phyloP scores from a whole-genome alignment of 2,888 invertebrate genomes.

The Digitonthophagus gazella region DNA sequence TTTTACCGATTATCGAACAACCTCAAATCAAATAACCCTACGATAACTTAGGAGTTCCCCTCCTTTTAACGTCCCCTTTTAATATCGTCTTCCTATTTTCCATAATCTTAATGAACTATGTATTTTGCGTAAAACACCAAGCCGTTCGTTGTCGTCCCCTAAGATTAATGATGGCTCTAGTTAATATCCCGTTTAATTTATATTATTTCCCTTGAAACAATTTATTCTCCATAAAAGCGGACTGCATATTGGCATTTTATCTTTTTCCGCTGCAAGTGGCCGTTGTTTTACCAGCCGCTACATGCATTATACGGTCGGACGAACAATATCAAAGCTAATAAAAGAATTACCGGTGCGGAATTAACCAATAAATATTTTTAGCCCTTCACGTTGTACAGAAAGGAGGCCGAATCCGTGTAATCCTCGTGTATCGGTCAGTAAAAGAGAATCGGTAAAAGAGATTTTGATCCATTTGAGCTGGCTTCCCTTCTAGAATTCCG shows the following conservation, averaged over 20 bases:
- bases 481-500: neutral
- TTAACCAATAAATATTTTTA: neutral
- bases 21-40: too few species aligned
- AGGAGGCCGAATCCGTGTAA: neutral
- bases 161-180: too few species aligned
- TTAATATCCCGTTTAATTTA: too few species aligned
- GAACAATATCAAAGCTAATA: neutral
- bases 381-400: neutral
- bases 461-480: neutral
- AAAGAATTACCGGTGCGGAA: neutral
- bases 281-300: neutral
- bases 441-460: neutral
- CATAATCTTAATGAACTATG: too few species aligned
- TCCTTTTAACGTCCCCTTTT: too few species aligned
- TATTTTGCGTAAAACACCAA: too few species aligned
- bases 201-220: too few species aligned
- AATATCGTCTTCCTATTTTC: too few species aligned
- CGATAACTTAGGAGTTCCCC: too few species aligned
- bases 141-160: too few species aligned
- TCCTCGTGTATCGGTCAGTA: neutral
- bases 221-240: too few species aligned
- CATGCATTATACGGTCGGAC: neutral
- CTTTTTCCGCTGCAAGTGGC: neutral
- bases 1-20: neutral
- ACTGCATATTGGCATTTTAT: neutral